These are phyloP conservation scores for Zaprionus nigranus DNA, from an alignment of 1,140 invertebrate genomes.

Conservation along the genomic window DNA sequence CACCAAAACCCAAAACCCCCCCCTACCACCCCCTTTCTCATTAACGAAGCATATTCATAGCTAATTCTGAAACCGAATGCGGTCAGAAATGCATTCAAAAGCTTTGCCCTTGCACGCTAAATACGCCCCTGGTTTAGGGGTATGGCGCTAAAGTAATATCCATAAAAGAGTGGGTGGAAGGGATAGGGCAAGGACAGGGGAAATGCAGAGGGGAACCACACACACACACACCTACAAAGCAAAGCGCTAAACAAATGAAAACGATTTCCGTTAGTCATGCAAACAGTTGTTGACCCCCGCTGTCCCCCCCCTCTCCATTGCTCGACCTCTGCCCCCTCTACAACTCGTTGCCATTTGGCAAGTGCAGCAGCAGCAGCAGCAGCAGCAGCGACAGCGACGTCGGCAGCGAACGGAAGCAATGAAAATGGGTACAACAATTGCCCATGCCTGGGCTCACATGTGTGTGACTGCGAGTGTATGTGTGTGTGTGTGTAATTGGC, in stretches of 20 bases:
- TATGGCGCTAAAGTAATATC: conserved; percentile 24
- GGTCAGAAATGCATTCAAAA: conserved; percentile 63
- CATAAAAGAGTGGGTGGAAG: neutral
- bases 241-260: conserved; percentile 72
- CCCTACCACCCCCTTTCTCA: conserved; percentile 2
- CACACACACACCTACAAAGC: conserved; percentile 31
- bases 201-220: neutral
- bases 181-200: neutral
- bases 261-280: conserved; percentile 74
- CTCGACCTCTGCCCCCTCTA: neutral
- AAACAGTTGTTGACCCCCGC: conserved; percentile 44
- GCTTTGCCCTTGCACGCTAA: conserved; percentile 62
- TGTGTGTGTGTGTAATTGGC: conserved; percentile 22
- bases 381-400: conserved; percentile 35
- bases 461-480: neutral
- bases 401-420: conserved; percentile 62
- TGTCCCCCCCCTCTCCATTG: neutral
- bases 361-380: conserved; percentile 50
- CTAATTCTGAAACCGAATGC: conserved; percentile 45
- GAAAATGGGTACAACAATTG: conserved; percentile 70
- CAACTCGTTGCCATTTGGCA: conserved; percentile 46
- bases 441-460: conserved; percentile 23
- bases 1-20: neutral
- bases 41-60: conserved; percentile 30
- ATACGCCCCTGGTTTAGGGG: conserved; percentile 56